Conservation (phyloP, 2,888 invertebrate genomes). For the Nomada fabriciana region DNA sequence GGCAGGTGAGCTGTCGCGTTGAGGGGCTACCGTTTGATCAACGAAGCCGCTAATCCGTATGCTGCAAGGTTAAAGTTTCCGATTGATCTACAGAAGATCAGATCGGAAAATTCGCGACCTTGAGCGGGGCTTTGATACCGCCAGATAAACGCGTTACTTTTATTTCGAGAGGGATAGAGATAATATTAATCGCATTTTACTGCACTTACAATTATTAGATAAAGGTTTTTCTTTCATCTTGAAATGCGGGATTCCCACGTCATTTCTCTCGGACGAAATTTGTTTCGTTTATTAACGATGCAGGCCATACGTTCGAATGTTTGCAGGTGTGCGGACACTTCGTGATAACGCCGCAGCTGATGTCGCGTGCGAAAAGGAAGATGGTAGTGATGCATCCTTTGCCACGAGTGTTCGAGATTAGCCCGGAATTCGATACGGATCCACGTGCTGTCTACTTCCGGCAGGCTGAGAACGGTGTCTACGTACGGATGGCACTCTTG, state of each 20-base stretch:
- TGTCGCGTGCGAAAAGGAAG: conserved; percentile 96
- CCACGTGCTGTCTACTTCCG: conserved; percentile 99
- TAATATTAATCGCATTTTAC: no score
- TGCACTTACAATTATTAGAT: no score
- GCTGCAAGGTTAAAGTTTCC: not conserved
- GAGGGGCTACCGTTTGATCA: not conserved
- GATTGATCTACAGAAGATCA: not conserved
- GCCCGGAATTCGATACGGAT: conserved; percentile 97
- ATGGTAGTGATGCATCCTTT: conserved; percentile 99
- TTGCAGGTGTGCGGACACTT: conserved; percentile 93
- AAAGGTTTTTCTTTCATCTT: no score
- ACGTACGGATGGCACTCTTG: conserved; percentile 98
- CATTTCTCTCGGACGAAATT: no score
- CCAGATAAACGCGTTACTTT: not conserved
- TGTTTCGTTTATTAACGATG: not conserved
- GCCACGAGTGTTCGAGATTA: conserved; percentile 97
- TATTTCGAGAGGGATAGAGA: not conserved
- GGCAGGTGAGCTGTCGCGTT: conserved; percentile 87
- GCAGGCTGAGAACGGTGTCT: conserved; percentile 99
- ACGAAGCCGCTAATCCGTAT: conserved; percentile 5
- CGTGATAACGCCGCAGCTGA: conserved; percentile 96
- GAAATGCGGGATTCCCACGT: no score
- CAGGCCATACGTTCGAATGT: not conserved
- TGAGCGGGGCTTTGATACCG: not conserved
- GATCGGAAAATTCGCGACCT: not conserved